These are phyloP conservation scores for Falco naumanni DNA, from an alignment of 2,797 vertebrate genomes.

Conservation along the genomic window DNA sequence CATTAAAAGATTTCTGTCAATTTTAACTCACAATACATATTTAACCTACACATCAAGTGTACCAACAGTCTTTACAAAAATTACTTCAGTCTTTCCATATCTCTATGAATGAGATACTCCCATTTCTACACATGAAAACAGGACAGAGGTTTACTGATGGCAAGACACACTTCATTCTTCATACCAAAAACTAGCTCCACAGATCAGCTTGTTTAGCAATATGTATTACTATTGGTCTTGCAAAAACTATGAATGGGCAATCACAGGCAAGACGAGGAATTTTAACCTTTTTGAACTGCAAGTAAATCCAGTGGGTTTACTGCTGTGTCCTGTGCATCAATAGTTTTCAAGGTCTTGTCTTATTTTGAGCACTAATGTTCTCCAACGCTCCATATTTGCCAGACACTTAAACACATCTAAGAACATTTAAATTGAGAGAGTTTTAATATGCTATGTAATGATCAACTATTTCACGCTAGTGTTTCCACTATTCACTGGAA, in stretches of 20 bases:
- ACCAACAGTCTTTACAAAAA: not conserved
- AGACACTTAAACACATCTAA: not conserved
- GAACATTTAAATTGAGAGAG: not conserved
- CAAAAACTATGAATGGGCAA: not conserved
- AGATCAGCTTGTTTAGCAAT: not conserved
- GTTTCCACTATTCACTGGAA: conserved; percentile 35
- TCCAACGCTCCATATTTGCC: not conserved
- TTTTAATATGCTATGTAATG: not conserved
- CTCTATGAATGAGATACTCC: not conserved
- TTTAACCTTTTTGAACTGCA: not conserved
- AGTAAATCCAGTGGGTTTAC: not conserved
- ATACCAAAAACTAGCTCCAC: not conserved
- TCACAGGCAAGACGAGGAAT: not conserved
- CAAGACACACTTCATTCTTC: not conserved
- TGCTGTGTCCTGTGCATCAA: not conserved
- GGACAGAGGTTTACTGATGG: not conserved
- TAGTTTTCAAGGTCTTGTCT: not conserved
- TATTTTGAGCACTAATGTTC: not conserved
- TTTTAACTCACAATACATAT: not conserved
- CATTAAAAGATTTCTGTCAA: not conserved
- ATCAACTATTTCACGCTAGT: conserved; percentile 5
- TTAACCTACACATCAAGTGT: not conserved
- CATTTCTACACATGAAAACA: not conserved
- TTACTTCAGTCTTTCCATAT: accelerated
- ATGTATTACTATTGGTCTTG: accelerated